Conservation (phyloP, 2,888 invertebrate genomes). For the Leucoma salicis region DNA sequence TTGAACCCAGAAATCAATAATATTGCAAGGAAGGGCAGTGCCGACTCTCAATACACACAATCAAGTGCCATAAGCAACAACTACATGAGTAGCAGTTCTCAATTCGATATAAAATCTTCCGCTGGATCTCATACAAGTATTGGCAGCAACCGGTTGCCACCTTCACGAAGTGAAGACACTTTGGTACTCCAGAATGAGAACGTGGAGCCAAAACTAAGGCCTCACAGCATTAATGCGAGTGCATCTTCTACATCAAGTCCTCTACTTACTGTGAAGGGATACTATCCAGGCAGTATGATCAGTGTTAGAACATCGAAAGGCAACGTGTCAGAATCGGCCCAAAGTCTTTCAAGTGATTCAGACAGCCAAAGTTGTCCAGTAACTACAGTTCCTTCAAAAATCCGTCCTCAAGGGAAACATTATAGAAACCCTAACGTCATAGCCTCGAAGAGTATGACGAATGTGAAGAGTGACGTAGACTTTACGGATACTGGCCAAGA, state of each 20-base stretch:
- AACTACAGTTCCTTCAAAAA: conserved; percentile 78
- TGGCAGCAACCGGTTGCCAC: conserved; percentile 82
- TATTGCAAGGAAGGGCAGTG: conserved; percentile 80
- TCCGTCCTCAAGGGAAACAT: conserved; percentile 75
- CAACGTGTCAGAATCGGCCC: conserved; percentile 84
- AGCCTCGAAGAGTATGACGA: conserved; percentile 84
- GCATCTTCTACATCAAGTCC: conserved; percentile 88
- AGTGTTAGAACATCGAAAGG: conserved; percentile 84
- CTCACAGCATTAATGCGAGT: conserved; percentile 82
- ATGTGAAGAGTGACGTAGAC: conserved; percentile 79
- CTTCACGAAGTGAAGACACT: conserved; percentile 91
- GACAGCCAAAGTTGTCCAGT: conserved; percentile 82
- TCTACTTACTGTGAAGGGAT: conserved; percentile 83
- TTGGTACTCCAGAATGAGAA: conserved; percentile 76
- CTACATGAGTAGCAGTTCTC: conserved; percentile 67
- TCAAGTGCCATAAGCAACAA: conserved; percentile 65
- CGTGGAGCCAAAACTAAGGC: conserved; percentile 74
- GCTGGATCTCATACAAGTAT: conserved; percentile 64
- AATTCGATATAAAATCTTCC: conserved; percentile 68
- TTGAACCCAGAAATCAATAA: conserved; percentile 71
- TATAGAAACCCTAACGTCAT: conserved; percentile 68
- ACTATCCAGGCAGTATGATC: conserved; percentile 84
- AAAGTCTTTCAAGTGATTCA: conserved; percentile 85
- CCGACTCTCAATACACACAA: conserved; percentile 81
- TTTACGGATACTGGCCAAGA: conserved; percentile 72